Percentiles rank a stretch among this genome's conserved stretches.
Evolutionary conservation across 2,797 vertebrate species (phyloP).

Genomic region (Clarias platycephalus): DNA sequence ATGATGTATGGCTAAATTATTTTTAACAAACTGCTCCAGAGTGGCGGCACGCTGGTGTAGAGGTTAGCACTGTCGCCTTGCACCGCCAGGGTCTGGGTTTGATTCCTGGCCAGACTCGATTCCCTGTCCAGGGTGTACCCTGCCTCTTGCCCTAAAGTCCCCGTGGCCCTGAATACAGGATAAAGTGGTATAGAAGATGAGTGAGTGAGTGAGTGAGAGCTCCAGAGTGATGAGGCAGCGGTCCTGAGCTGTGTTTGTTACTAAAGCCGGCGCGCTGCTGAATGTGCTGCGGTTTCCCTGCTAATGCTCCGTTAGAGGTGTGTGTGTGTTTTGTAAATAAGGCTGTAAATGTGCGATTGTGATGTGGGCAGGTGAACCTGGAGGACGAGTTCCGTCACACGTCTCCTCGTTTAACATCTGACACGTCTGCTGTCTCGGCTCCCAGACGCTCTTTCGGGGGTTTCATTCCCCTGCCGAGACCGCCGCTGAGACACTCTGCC

Average conservation of each 20-base stretch:
- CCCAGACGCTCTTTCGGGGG: neutral
- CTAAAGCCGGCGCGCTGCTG: neutral
- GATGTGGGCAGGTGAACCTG: conserved; percentile 15
- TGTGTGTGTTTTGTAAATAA: conserved; percentile 7
- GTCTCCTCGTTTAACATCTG: neutral
- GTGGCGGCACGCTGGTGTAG: too few species aligned
- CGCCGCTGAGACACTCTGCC: neutral
- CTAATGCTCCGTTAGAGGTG: neutral
- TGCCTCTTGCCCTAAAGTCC: too few species aligned
- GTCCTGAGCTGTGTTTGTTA: neutral
- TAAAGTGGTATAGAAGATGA: too few species aligned
- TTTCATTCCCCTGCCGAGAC: too few species aligned
- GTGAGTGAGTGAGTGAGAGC: too few species aligned
- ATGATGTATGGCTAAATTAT: neutral
- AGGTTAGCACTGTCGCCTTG: too few species aligned
- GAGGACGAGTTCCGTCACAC: conserved; percentile 6
- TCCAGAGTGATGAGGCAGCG: too few species aligned
- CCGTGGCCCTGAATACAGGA: too few species aligned
- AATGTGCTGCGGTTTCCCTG: neutral
- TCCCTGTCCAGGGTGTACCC: too few species aligned
- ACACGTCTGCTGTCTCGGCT: neutral
- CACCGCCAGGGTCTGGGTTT: too few species aligned
- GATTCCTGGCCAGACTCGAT: too few species aligned
- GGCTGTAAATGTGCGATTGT: neutral
- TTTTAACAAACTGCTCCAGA: neutral